Evolutionary conservation across 1,140 invertebrate genomes (phyloP), one percentile per base, ranked within the genome.

Genomic region (Mactra quadrangularis): DNA sequence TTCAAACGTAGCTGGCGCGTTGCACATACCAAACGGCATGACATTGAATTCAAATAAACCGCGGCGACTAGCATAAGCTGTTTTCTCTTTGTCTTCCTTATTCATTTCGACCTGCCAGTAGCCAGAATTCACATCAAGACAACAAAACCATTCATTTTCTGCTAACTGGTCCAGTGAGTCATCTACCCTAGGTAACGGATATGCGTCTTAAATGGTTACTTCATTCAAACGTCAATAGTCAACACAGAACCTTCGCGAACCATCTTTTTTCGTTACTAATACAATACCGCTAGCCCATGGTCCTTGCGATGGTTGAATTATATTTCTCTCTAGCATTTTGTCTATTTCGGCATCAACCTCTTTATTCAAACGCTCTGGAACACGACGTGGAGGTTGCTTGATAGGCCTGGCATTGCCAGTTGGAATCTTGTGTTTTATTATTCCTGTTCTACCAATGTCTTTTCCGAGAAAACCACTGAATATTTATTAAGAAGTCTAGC

Each of bases 221-320:
- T 60, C n/a, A 74, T 88, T 90, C n/a, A 87, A 60, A 13, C 52
- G 41, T 22, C 83, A n/a, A n/a, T n/a, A n/a, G n/a, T n/a, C n/a
- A n/a, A n/a, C n/a, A n/a, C n/a, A n/a, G n/a, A n/a, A n/a, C 50
- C 94, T 85, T 29, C 93, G 84, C n/a, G 87, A 81, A 19, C 92
- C 93, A 86, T 94, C 87, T 0, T 88, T 66, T 74, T 94, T 94
- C 19, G 88, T 35, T 0, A 94, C 92, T 6, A 92, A 88, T 3
- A 95, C n/a, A n/a, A n/a, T n/a, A n/a, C n/a, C n/a, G n/a, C n/a
- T n/a, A n/a, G n/a, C n/a, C n/a, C n/a, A n/a, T 52, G 93, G 91
- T 9, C 90, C 91, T 79, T 81, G 75, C 50, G 91, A 88, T 68
- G 88, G 88, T 68, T 85, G 66, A 41, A 93, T 92, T 15, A 93